phyloP scores from a whole-genome alignment of 2,113 vertebrate species.

The Pollimyrus isidori region DNA sequence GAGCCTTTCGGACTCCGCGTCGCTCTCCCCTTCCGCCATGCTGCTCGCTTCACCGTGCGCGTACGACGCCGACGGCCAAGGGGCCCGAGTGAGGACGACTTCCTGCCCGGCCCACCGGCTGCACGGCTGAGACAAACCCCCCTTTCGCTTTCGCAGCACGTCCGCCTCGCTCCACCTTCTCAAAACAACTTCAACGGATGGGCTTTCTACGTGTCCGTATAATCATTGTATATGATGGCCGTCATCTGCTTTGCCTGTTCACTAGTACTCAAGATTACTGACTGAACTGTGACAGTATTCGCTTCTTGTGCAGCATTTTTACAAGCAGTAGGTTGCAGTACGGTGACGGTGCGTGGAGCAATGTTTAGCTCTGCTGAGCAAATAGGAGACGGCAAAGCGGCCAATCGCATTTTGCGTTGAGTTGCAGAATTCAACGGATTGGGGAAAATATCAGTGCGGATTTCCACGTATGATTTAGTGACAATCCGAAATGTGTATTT shows the following conservation, averaged over 20 bases:
- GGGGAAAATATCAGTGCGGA: background rate
- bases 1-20: conserved; percentile 72
- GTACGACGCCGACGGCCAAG: conserved; percentile 38
- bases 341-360: background rate
- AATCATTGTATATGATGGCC: background rate
- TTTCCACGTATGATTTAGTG: background rate
- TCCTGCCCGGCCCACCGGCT: background rate
- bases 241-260: background rate
- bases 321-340: background rate
- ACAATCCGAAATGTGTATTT: background rate
- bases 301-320: background rate
- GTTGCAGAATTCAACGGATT: background rate
- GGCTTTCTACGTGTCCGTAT: background rate
- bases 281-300: background rate
- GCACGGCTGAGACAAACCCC: background rate
- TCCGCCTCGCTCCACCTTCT: background rate
- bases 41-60: conserved; percentile 73
- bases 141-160: background rate
- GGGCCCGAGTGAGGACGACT: conserved; percentile 3
- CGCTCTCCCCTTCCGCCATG: conserved; percentile 91
- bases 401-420: background rate
- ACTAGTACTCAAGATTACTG: background rate
- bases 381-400: background rate
- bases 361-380: background rate
- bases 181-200: background rate